Conservation (phyloP, 2,888 invertebrate species). For the Cyclophora punctaria region DNA sequence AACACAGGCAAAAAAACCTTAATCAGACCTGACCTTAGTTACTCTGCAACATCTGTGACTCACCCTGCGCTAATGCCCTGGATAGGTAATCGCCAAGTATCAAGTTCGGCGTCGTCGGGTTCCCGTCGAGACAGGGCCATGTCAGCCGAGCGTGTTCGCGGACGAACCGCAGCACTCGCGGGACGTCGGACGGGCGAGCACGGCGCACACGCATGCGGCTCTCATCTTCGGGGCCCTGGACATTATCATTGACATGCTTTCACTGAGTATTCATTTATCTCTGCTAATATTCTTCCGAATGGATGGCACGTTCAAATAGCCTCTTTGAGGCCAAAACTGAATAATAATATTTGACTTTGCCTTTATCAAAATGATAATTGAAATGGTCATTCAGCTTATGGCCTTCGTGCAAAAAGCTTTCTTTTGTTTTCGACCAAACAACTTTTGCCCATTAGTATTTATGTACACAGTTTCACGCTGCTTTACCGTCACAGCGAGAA, state of each 20-base stretch:
- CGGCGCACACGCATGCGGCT: constrained; percentile 52
- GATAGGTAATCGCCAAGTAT: constrained; percentile 53
- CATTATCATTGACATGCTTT: constrained; percentile 17
- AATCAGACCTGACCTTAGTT: neutral
- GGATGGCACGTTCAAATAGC: no score
- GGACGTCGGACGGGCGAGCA: constrained; percentile 50
- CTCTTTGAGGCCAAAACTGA: no score
- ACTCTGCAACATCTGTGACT: neutral
- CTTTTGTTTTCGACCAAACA: no score
- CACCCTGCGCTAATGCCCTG: constrained; percentile 58
- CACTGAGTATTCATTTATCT: no score
- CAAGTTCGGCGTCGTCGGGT: constrained; percentile 32
- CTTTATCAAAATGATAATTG: no score
- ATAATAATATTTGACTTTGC: no score
- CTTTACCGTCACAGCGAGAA: no score
- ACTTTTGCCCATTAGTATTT: no score
- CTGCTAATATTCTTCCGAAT: no score
- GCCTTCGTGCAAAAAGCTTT: no score
- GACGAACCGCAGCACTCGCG: constrained; percentile 55
- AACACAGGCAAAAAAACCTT: neutral
- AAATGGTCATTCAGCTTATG: no score
- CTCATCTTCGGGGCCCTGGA: constrained; percentile 47
- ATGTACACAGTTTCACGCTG: no score
- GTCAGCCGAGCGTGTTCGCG: constrained; percentile 42
- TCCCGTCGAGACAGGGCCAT: constrained; percentile 44